These are phyloP conservation scores for Okapia johnstoni DNA, from an alignment of 2,113 vertebrate genomes.

Conservation along the genomic window DNA sequence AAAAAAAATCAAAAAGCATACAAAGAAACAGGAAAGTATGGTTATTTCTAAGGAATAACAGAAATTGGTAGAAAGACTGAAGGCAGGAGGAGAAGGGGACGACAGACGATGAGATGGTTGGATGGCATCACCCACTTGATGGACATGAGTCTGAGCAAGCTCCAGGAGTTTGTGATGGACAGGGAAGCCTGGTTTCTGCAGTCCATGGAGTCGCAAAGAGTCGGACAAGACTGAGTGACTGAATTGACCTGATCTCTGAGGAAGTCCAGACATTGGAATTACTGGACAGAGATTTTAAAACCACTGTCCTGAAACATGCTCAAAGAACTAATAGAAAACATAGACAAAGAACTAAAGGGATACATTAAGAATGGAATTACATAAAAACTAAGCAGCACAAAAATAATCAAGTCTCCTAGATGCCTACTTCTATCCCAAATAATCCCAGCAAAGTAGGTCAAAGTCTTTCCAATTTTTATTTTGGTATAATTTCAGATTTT, in stretches of 20 bases:
- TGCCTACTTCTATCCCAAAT: neutral
- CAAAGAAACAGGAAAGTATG: neutral
- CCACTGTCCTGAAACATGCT: slow-evolving; percentile 7
- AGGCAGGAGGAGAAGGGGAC: neutral
- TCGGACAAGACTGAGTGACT: neutral
- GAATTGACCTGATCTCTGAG: neutral
- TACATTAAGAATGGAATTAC: neutral
- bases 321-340: neutral
- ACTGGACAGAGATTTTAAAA: slow-evolving; percentile 13
- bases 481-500: neutral
- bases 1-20: neutral
- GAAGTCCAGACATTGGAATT: neutral
- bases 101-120: neutral
- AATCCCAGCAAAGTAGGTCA: neutral
- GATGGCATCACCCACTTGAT: neutral
- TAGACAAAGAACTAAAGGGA: neutral
- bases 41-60: neutral
- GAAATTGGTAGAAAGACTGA: neutral
- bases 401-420: neutral
- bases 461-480: neutral
- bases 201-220: neutral
- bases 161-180: neutral
- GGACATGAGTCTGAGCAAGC: neutral
- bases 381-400: neutral
- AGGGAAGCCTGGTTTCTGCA: neutral